A percentile compares a stretch with the other conserved stretches of the same genome.
phyloP scores from a whole-genome alignment of 2,888 invertebrate genomes.

The Fragum fragum region DNA sequence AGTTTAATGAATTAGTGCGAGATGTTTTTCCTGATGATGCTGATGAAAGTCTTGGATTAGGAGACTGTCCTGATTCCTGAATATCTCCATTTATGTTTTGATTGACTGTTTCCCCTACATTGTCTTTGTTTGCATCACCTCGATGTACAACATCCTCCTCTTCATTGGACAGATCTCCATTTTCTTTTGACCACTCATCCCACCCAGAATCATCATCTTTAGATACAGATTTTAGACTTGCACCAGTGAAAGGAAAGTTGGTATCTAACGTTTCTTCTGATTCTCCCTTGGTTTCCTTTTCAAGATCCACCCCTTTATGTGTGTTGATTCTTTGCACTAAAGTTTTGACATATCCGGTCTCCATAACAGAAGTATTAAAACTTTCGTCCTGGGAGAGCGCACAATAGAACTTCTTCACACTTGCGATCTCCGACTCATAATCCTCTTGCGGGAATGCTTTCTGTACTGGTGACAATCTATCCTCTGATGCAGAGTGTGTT shows the following conservation, averaged over 20 bases:
- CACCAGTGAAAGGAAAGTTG: neutral
- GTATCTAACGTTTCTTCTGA: conserved; percentile 17
- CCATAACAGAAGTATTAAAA: conserved; percentile 71
- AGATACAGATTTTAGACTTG: conserved; percentile 18
- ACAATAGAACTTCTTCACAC: conserved; percentile 60
- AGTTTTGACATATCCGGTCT: conserved; percentile 77
- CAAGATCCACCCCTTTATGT: conserved; percentile 33
- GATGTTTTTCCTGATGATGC: conserved; percentile 34
- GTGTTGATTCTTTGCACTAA: conserved; percentile 75
- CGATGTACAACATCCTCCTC: conserved; percentile 23
- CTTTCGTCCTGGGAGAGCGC: conserved; percentile 61
- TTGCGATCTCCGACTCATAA: conserved; percentile 42
- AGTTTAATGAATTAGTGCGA: conserved; percentile 29
- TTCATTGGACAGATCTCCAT: conserved; percentile 18
- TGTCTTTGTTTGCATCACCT: conserved; percentile 16
- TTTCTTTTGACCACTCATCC: conserved; percentile 54
- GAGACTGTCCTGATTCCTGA: conserved; percentile 19
- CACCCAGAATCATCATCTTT: conserved; percentile 53
- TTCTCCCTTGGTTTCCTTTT: conserved; percentile 20
- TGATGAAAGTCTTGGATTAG: conserved; percentile 35
- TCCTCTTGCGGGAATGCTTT: conserved; percentile 47
- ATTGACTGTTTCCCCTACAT: neutral
- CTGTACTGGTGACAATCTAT: conserved; percentile 16
- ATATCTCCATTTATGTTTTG: neutral
- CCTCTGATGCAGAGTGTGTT: conserved; percentile 33